Percentiles rank a stretch among this genome's conserved stretches.
These are phyloP conservation scores for Gnathonemus echidnorhynchus DNA, from an alignment of 2,113 vertebrate genomes.

Conservation along the genomic window DNA sequence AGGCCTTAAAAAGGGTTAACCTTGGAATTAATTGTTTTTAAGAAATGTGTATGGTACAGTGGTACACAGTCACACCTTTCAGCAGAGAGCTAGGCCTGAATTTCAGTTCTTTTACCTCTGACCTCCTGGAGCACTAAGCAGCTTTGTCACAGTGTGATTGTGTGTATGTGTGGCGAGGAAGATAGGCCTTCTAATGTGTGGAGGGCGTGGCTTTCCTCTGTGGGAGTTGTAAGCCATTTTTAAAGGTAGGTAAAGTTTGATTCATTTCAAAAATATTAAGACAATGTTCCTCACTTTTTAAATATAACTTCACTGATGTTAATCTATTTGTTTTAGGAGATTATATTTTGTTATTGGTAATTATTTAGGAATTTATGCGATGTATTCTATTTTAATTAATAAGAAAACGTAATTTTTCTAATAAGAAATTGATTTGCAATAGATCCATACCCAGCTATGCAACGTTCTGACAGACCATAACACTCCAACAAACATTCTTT, in stretches of 20 bases:
- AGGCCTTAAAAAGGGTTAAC: neutral
- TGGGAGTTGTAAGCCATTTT: neutral
- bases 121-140: neutral
- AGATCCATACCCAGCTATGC: neutral
- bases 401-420: neutral
- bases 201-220: neutral
- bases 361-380: neutral
- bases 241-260: neutral
- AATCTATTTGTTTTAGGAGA: neutral
- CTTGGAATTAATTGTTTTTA: neutral
- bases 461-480: neutral
- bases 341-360: neutral
- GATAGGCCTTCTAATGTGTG: neutral
- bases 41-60: neutral
- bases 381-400: neutral
- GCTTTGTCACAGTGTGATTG: neutral
- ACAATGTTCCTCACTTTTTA: neutral
- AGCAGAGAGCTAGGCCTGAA: neutral
- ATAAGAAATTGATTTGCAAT: neutral
- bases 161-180: neutral
- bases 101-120: conserved; percentile 14
- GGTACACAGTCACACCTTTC: neutral
- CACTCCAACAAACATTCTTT: neutral
- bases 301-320: neutral
- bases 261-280: neutral